phyloP scores from a whole-genome alignment of 2,113 vertebrate genomes.

The Podarcis muralis region DNA sequence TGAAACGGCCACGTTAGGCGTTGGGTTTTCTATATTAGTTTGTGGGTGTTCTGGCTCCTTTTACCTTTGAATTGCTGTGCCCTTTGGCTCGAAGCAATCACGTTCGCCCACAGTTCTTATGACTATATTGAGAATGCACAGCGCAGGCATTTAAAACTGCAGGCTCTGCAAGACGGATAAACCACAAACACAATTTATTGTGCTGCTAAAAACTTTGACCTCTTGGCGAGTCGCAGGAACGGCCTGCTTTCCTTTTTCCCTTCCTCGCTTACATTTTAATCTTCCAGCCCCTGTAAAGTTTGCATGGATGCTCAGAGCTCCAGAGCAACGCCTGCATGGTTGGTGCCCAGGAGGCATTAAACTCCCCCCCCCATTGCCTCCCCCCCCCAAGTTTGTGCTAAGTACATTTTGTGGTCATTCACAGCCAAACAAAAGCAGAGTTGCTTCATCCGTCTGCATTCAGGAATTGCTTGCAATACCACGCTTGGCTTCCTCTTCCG shows the following conservation, averaged over 20 bases:
- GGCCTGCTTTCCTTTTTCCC: neutral
- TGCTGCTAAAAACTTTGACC: too few species aligned
- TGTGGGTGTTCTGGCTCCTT: neutral
- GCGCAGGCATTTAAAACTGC: neutral
- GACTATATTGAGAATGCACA: neutral
- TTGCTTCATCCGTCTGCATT: neutral
- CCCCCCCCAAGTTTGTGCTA: neutral
- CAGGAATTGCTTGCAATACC: neutral
- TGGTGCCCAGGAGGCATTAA: neutral
- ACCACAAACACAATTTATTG: neutral
- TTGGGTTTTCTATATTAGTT: neutral
- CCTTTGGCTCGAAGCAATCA: neutral
- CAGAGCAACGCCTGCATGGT: neutral
- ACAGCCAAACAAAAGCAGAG: conserved; percentile 12
- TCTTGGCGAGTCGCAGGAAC: neutral
- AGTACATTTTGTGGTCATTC: neutral
- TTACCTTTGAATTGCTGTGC: neutral
- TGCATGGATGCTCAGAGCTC: neutral
- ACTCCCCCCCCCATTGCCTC: too few species aligned
- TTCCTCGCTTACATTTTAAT: neutral
- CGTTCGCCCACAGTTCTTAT: neutral
- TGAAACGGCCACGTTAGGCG: too few species aligned
- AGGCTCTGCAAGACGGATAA: neutral
- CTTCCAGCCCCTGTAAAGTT: neutral
- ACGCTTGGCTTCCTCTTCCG: neutral